These are phyloP conservation scores for Corythoichthys haematopterus DNA, from an alignment of 2,113 vertebrate genomes.

Conservation along the genomic window DNA sequence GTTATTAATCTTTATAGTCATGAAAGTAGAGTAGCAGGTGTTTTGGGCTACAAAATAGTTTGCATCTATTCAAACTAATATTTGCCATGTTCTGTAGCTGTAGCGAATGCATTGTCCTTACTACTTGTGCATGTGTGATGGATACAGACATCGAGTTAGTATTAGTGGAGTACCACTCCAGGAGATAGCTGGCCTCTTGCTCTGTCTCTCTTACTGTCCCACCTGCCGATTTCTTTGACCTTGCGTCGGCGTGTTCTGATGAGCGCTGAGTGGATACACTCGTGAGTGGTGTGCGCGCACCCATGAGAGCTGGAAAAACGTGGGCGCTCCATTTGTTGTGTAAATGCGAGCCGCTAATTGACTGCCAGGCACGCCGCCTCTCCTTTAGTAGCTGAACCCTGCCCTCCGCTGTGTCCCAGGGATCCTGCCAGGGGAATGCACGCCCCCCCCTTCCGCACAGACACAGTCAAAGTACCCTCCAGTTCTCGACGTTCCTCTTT, in stretches of 20 bases:
- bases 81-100: constrained; percentile 3
- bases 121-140: constrained; percentile 23
- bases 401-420: constrained; percentile 57
- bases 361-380: constrained; percentile 64
- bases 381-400: constrained; percentile 69
- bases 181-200: constrained; percentile 50
- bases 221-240: constrained; percentile 45
- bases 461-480: constrained; percentile 37
- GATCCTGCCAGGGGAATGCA: constrained; percentile 61
- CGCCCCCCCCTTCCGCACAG: constrained; percentile 37
- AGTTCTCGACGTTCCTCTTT: constrained; percentile 32
- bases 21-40: neutral
- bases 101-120: constrained; percentile 8
- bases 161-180: constrained; percentile 57
- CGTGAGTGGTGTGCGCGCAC: constrained; percentile 32
- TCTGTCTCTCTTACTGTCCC: constrained; percentile 25
- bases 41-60: neutral
- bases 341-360: constrained; percentile 70
- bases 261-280: constrained; percentile 61
- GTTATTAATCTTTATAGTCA: neutral
- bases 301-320: constrained; percentile 31
- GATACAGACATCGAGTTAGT: constrained; percentile 47
- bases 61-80: too few species aligned
- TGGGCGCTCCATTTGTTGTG: constrained; percentile 69
- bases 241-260: constrained; percentile 65